These are phyloP conservation scores for Castor canadensis DNA, from an alignment of 2,113 vertebrate genomes.

Conservation along the genomic window DNA sequence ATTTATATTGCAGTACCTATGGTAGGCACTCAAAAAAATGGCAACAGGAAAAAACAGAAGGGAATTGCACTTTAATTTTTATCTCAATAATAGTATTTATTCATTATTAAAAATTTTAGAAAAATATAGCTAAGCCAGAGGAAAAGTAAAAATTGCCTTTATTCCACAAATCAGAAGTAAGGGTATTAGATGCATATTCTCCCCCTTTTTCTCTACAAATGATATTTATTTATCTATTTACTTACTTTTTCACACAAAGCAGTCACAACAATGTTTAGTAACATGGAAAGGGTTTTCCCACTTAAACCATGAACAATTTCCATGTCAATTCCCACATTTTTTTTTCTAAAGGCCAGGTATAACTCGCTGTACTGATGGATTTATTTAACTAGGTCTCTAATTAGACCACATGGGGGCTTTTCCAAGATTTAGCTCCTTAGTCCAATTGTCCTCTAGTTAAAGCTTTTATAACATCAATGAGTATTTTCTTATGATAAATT, in stretches of 20 bases:
- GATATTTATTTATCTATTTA: too few species aligned
- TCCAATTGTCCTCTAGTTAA: not conserved
- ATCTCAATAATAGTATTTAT: slow-evolving; percentile 8
- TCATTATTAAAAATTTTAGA: not conserved
- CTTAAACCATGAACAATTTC: not conserved
- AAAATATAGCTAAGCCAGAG: not conserved
- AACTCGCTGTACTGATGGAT: not conserved
- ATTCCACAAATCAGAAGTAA: not conserved
- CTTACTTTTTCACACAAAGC: not conserved
- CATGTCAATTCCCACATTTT: not conserved
- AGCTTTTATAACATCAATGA: not conserved
- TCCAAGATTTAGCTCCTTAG: not conserved
- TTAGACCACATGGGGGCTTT: not conserved
- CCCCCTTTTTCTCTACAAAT: not conserved
- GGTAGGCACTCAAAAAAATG: not conserved
- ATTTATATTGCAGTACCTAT: not conserved
- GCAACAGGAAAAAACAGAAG: not conserved
- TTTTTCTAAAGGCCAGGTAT: not conserved
- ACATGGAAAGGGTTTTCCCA: not conserved
- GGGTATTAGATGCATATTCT: not conserved
- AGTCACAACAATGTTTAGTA: not conserved
- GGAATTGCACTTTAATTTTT: not conserved
- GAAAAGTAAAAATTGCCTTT: slow-evolving; percentile 11
- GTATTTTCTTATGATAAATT: not conserved
- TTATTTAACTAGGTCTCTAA: not conserved